Percentiles rank a stretch among this genome's conserved stretches.
phyloP scores from a whole-genome alignment of 1,140 invertebrate genomes.

The Neodiprion fabricii region DNA sequence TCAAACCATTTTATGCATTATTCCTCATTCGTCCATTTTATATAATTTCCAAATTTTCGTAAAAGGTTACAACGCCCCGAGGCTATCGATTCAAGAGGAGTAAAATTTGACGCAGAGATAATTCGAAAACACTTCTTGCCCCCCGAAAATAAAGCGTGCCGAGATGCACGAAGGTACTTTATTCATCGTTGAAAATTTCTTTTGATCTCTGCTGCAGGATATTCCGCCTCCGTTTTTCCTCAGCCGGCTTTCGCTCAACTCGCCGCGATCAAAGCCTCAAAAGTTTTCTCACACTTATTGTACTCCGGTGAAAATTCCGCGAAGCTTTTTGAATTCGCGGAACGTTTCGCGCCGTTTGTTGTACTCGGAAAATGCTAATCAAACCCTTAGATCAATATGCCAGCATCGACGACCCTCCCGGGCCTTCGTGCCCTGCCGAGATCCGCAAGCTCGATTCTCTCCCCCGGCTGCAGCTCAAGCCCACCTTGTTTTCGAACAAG shows the following conservation, averaged over 20 bases:
- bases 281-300: not conserved
- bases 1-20: too few species aligned
- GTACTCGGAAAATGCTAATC: not conserved
- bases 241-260: not conserved
- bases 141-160: too few species aligned
- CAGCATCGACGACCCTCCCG: not conserved
- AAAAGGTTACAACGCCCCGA: too few species aligned
- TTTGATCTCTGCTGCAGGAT: too few species aligned
- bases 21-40: too few species aligned
- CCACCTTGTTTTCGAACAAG: constrained; percentile 8
- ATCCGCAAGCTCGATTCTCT: not conserved
- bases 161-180: too few species aligned
- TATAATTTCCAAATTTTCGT: too few species aligned
- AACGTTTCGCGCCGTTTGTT: not conserved
- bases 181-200: too few species aligned
- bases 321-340: not conserved
- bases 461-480: not conserved
- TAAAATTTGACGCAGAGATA: too few species aligned
- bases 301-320: not conserved
- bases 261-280: not conserved
- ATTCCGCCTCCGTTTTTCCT: too few species aligned
- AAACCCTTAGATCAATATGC: constrained; percentile 10
- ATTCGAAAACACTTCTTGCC: too few species aligned
- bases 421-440: not conserved
- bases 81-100: too few species aligned